These are phyloP conservation scores for Calameuta pallipes DNA, from an alignment of 2,888 invertebrate species.

Conservation along the genomic window DNA sequence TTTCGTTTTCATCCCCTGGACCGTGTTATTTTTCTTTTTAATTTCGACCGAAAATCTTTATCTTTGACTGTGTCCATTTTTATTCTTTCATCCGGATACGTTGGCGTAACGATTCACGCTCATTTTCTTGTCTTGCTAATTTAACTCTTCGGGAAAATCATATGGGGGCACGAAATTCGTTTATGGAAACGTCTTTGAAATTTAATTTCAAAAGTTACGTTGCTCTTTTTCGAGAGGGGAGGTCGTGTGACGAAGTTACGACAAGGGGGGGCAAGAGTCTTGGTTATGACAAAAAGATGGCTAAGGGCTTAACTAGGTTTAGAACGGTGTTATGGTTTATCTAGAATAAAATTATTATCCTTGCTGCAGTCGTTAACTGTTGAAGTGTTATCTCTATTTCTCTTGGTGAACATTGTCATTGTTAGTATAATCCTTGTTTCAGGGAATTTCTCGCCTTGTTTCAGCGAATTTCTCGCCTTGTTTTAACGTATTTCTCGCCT, in stretches of 20 bases:
- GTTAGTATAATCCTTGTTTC: not conserved
- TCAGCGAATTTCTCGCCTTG: too few species aligned
- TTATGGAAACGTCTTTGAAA: not conserved
- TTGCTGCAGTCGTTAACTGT: not conserved
- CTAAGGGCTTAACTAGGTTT: not conserved
- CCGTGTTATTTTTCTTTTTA: too few species aligned
- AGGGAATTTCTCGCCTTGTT: too few species aligned
- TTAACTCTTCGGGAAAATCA: not conserved
- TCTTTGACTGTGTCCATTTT: too few species aligned
- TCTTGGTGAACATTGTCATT: not conserved
- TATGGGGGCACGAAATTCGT: not conserved
- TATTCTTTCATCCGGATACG: not conserved
- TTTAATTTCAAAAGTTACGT: not conserved
- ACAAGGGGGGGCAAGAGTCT: not conserved
- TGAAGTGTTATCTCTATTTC: not conserved
- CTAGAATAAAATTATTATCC: not conserved
- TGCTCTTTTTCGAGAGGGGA: not conserved
- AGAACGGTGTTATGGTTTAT: too few species aligned
- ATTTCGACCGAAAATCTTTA: too few species aligned
- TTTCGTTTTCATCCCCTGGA: too few species aligned
- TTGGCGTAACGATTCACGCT: not conserved
- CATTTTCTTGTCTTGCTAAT: not conserved
- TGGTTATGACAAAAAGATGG: not conserved
- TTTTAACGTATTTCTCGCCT: not conserved
- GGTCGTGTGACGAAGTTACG: not conserved